Conservation (phyloP, 1,140 invertebrate species). For the Leptinotarsa texana region DNA sequence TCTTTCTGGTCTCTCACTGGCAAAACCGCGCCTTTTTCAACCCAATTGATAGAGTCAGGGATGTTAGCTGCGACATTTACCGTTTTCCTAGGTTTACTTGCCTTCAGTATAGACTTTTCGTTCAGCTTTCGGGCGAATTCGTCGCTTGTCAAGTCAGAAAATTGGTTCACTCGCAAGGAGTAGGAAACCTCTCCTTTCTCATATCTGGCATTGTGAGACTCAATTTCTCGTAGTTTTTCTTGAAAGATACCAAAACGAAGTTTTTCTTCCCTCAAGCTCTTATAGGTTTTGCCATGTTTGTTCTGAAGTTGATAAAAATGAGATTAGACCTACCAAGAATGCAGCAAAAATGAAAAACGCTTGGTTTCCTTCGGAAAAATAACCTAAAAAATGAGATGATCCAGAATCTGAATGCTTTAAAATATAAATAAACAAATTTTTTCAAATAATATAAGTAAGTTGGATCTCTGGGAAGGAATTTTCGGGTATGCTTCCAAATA, state of each 20-base stretch:
- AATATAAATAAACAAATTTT: too few species aligned
- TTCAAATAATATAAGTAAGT: too few species aligned
- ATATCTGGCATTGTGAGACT: constrained; percentile 36
- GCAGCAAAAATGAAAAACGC: too few species aligned
- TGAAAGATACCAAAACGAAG: constrained; percentile 66
- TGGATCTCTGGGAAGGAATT: too few species aligned
- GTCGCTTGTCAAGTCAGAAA: constrained; percentile 33
- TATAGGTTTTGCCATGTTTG: constrained; percentile 60
- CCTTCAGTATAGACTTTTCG: background rate
- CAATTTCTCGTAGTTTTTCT: constrained; percentile 32
- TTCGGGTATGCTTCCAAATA: too few species aligned
- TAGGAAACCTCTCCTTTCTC: constrained; percentile 36
- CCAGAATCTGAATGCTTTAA: too few species aligned
- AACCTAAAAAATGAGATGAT: too few species aligned
- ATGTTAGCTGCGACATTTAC: constrained; percentile 2
- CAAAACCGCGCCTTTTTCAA: constrained; percentile 37
- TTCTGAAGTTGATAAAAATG: too few species aligned
- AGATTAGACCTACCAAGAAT: too few species aligned
- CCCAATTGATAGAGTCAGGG: constrained; percentile 36
- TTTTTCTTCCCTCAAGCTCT: constrained; percentile 67
- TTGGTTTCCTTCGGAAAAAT: too few species aligned
- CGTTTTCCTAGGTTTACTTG: background rate
- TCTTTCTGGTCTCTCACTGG: constrained; percentile 15
- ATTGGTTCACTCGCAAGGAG: constrained; percentile 31
- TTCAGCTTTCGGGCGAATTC: constrained; percentile 32